Conservation (phyloP, 1,140 invertebrate genomes). For the Zaprionus gabonicus region DNA sequence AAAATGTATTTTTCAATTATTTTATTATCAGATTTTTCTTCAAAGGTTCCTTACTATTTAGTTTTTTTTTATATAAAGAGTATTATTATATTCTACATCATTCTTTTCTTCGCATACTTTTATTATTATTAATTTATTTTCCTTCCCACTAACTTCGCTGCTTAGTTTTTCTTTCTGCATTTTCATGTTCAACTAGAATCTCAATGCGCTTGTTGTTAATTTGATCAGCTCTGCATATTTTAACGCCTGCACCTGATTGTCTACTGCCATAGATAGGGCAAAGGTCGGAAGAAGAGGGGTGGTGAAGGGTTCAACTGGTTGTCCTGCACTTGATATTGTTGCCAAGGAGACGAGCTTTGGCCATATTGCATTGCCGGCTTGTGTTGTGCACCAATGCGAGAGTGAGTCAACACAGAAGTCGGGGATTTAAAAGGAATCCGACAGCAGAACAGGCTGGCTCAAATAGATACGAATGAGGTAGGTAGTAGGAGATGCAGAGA, state of each 20-base stretch:
- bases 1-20: too few species aligned
- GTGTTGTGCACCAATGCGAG: not conserved
- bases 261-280: not conserved
- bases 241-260: slow-evolving; percentile 1
- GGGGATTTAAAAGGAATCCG: slow-evolving; percentile 25
- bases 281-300: not conserved
- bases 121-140: too few species aligned
- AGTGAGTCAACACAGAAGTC: slow-evolving; percentile 6
- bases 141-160: too few species aligned
- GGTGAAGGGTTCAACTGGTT: not conserved
- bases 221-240: not conserved
- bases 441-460: not conserved
- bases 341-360: not conserved
- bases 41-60: too few species aligned
- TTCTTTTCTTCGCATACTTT: too few species aligned
- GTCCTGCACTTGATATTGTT: not conserved
- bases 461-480: not conserved
- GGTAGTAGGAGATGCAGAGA: not conserved
- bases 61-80: too few species aligned
- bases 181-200: not conserved
- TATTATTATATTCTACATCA: too few species aligned
- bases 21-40: too few species aligned
- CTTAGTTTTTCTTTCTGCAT: not conserved
- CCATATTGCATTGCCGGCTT: not conserved
- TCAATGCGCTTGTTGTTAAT: not conserved